Evolutionary conservation across 1,140 invertebrate genomes (phyloP).

Genomic region (Orussus abietinus): DNA sequence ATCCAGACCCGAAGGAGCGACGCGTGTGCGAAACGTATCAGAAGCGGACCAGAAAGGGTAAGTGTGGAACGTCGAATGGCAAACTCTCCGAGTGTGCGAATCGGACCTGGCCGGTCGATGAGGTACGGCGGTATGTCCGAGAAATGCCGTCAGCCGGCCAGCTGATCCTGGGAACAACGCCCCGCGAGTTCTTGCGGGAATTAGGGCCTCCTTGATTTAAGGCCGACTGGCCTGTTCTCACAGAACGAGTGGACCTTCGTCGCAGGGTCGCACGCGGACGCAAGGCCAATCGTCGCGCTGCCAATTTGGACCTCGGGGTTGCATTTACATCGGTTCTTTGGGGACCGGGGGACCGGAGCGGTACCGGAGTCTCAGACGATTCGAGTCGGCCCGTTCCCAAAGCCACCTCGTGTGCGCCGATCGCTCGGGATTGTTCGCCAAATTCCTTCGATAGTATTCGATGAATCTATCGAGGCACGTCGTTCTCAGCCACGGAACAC

Average conservation of each 20-base stretch:
- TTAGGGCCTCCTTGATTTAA: slow-evolving; percentile 52
- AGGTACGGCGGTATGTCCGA: slow-evolving; percentile 43
- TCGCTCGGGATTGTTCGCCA: slow-evolving; percentile 49
- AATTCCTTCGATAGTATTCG: slow-evolving; percentile 55
- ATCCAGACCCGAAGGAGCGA: too few relatives aligned
- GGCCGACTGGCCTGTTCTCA: slow-evolving; percentile 44
- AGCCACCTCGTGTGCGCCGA: slow-evolving; percentile 43
- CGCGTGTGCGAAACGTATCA: too few relatives aligned
- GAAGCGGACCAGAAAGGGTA: too few relatives aligned
- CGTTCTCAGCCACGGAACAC: slow-evolving; percentile 29
- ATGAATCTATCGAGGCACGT: slow-evolving; percentile 55
- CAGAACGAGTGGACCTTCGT: slow-evolving; percentile 29
- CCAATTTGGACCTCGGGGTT: slow-evolving; percentile 34
- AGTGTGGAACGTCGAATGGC: too few relatives aligned
- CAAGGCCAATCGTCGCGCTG: slow-evolving; percentile 15
- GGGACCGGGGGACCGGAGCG: slow-evolving; percentile 21
- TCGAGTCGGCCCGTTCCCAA: slow-evolving; percentile 47
- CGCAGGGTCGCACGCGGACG: neutral
- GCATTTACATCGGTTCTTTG: slow-evolving; percentile 37
- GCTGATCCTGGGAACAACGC: slow-evolving; percentile 55
- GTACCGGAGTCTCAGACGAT: slow-evolving; percentile 41
- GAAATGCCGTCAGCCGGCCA: slow-evolving; percentile 49
- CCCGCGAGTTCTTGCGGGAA: slow-evolving; percentile 47
- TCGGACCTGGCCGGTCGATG: slow-evolving; percentile 49
- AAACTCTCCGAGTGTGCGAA: too few relatives aligned